Conservation (phyloP, 2,888 invertebrate genomes). For the Stenichneumon culpator region DNA sequence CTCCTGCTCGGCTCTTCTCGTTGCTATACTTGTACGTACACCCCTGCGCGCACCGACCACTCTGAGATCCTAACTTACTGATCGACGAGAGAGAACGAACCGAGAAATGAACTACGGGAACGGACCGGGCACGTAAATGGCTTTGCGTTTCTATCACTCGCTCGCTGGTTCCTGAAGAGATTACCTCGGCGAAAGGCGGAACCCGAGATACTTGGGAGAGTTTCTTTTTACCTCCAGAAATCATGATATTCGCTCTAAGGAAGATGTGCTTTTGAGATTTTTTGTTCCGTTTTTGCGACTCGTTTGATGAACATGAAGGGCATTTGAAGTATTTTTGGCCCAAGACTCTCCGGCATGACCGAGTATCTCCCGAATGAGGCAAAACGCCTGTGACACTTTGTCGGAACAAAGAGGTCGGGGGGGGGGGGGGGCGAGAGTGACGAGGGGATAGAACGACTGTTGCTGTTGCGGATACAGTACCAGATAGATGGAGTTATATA, state of each 20-base stretch:
- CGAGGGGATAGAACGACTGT: conserved; percentile 5
- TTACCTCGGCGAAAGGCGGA: conserved; percentile 22
- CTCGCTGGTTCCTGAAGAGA: background rate
- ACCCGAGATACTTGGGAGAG: background rate
- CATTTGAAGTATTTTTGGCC: background rate
- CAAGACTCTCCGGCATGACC: background rate
- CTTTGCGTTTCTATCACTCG: conserved; percentile 53
- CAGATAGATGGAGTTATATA: conserved; percentile 12
- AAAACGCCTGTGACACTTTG: background rate
- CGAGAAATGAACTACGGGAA: conserved; percentile 32
- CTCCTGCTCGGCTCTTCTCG: conserved; percentile 28
- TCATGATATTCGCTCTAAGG: background rate
- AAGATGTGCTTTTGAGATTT: background rate
- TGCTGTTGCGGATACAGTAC: conserved; percentile 15
- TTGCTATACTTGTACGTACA: conserved; percentile 3
- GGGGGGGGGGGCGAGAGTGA: background rate
- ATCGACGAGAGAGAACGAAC: conserved; percentile 39
- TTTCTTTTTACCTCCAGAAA: background rate
- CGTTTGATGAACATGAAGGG: background rate
- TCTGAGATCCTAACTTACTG: conserved; percentile 60
- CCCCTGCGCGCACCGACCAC: conserved; percentile 55
- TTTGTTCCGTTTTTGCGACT: background rate
- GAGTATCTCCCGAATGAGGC: background rate
- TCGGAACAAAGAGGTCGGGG: background rate
- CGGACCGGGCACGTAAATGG: background rate